A percentile compares a stretch with the other conserved stretches of the same genome.
phyloP scores from a whole-genome alignment of 2,797 vertebrate species.

The Pogonophryne albipinna region DNA sequence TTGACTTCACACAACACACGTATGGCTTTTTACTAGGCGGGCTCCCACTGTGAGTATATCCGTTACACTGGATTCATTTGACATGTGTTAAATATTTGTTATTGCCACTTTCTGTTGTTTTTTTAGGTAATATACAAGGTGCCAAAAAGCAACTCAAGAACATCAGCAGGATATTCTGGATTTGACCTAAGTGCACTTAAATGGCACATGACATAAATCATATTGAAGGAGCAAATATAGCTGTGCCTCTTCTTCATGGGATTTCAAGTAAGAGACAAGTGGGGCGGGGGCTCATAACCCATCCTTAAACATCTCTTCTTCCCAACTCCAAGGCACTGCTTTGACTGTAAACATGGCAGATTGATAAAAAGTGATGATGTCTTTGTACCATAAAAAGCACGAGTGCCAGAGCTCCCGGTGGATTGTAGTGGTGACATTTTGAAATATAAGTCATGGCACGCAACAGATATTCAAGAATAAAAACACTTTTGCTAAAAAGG shows the following conservation, averaged over 20 bases:
- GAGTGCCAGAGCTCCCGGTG: slow-evolving; percentile 54
- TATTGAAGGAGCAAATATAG: slow-evolving; percentile 29
- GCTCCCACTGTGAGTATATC: slow-evolving; percentile 48
- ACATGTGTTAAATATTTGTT: slow-evolving; percentile 32
- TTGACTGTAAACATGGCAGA: slow-evolving; percentile 86
- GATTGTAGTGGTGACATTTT: slow-evolving; percentile 51
- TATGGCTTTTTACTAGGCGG: slow-evolving; percentile 79
- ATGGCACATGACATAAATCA: slow-evolving; percentile 69
- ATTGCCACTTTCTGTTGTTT: slow-evolving; percentile 59
- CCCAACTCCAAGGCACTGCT: slow-evolving; percentile 87
- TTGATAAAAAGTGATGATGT: slow-evolving; percentile 66
- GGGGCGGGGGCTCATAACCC: slow-evolving; percentile 30
- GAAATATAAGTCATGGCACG: slow-evolving; percentile 68
- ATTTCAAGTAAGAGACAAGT: slow-evolving; percentile 59
- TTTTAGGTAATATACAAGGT: slow-evolving; percentile 21
- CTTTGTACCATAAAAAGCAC: slow-evolving; percentile 56
- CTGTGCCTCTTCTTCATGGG: slow-evolving; percentile 43
- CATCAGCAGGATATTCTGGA: slow-evolving; percentile 52
- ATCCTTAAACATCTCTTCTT: slow-evolving; percentile 57
- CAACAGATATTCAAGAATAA: slow-evolving; percentile 54
- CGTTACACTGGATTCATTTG: slow-evolving; percentile 29
- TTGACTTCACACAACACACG: slow-evolving; percentile 55
- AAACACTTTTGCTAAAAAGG: slow-evolving; percentile 49
- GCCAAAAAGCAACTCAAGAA: slow-evolving; percentile 58
- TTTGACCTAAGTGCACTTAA: slow-evolving; percentile 84